Evolutionary conservation across 2,797 vertebrate species (phyloP).

Genomic region (Leucoraja ocellata): DNA sequence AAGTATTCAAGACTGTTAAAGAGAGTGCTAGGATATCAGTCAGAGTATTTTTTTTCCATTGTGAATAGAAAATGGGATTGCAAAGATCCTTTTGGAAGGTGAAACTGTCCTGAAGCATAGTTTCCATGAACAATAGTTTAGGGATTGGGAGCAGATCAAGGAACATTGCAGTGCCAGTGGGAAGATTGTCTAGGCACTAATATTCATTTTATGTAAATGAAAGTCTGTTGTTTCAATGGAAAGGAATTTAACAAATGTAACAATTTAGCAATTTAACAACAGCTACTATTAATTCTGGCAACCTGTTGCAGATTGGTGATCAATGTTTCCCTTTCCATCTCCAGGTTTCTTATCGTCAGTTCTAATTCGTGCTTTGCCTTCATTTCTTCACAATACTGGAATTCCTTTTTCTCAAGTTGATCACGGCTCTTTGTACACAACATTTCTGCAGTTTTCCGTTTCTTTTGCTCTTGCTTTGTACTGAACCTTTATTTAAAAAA

Average conservation of each 20-base stretch:
- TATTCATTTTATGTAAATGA: too few species aligned
- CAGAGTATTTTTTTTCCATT: not conserved
- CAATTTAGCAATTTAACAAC: not conserved
- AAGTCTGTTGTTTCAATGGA: not conserved
- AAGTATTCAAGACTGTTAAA: not conserved
- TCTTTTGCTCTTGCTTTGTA: slow-evolving; percentile 84
- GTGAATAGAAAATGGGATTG: not conserved
- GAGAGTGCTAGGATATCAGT: not conserved
- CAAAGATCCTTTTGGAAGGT: not conserved
- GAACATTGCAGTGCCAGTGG: not conserved
- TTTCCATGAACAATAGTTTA: not conserved
- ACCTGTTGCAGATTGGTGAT: slow-evolving; percentile 77
- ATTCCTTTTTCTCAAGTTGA: slow-evolving; percentile 73
- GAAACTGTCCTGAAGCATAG: not conserved
- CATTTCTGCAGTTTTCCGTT: slow-evolving; percentile 66
- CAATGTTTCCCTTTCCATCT: slow-evolving; percentile 73
- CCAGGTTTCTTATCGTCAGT: slow-evolving; percentile 65
- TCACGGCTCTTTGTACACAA: slow-evolving; percentile 71
- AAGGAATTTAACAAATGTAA: not conserved
- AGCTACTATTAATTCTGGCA: not conserved
- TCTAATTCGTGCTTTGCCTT: slow-evolving; percentile 76
- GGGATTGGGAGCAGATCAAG: not conserved
- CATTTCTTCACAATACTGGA: slow-evolving; percentile 68
- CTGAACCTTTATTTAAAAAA: slow-evolving; percentile 62
- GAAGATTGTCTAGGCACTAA: not conserved